Base-by-base conservation (phyloP, 2,113 vertebrate genomes). In the Phycodurus eques region DNA sequence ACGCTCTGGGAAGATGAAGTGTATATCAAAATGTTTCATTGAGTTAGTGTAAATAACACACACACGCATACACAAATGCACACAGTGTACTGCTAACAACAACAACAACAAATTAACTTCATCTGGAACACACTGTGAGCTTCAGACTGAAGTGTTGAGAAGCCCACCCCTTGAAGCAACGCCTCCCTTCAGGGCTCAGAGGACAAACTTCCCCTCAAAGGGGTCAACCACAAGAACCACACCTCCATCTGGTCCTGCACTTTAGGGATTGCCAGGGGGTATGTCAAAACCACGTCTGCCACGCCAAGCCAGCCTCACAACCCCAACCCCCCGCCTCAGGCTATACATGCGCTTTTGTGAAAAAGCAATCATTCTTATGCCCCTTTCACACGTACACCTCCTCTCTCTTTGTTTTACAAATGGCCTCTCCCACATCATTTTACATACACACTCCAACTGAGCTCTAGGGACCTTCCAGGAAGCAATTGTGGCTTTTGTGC, bases 401-500 rank as follows among this genome's bases (percentile, higher is more conserved):
- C 74, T 67, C 72, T 70, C 59, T 80, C 85, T 90, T 90, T 90
- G 90, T 92, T 90, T 89, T 84, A 87, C 86, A 89, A 90, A 92
- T 88, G 84, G 81, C 63, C 85, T 87, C 82, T 89, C 89, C 88
- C 85, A 88, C 88, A 88, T 86, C 81, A 88, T 90, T 92, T 90
- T 91, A 89, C 90, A 91, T 84, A 89, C 84, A 89, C 88, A 85
- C 88, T 89, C 85, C 78, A 81, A 82, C 88, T 65, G 84, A 80
- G 81, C 86, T 84, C 88, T 79, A 75, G 87, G 88, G 88, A 90
- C 74, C 13, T 77, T 85, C 84, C 79, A 82, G 89, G 88, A 88
- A 89, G 88, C 84, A 87, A 88, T 88, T 88, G 88, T 89, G 84
- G 88, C 86, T 87, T 88, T 91, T 89, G 87, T 89, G 85, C 74